Conservation (phyloP, 2,797 vertebrate species). For the Phrynocephalus guinanensis region DNA sequence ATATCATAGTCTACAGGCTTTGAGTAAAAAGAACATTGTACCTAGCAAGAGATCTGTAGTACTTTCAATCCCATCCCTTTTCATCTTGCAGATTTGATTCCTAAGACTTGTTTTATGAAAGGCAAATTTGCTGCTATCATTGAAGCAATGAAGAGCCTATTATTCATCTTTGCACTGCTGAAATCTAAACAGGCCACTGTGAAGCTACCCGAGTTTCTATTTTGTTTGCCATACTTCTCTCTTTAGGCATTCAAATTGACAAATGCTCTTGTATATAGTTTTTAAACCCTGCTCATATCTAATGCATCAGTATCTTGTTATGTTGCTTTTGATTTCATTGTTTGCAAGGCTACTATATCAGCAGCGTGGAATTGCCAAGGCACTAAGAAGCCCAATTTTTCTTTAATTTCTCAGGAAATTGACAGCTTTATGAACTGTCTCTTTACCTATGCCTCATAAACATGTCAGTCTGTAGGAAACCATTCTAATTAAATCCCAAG, state of each 20-base stretch:
- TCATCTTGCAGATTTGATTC: conserved; percentile 51
- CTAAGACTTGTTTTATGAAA: conserved; percentile 56
- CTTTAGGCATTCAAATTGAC: conserved; percentile 81
- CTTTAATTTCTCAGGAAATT: conserved; percentile 87
- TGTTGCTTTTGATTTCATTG: conserved; percentile 81
- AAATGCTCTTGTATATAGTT: conserved; percentile 81
- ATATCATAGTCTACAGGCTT: not conserved
- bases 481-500: conserved; percentile 84
- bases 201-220: conserved; percentile 54
- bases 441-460: conserved; percentile 88
- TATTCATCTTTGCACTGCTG: conserved; percentile 53
- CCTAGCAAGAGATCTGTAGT: conserved; percentile 28
- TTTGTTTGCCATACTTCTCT: conserved; percentile 68
- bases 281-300: conserved; percentile 77
- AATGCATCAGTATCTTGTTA: conserved; percentile 85
- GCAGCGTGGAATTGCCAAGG: conserved; percentile 79
- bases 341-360: conserved; percentile 77
- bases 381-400: conserved; percentile 84
- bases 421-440: conserved; percentile 89
- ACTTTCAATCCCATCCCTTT: conserved; percentile 34
- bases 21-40: conserved; percentile 22
- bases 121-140: conserved; percentile 61
- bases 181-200: conserved; percentile 57
- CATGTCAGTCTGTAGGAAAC: conserved; percentile 84
- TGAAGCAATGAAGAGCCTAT: conserved; percentile 60